phyloP scores from a whole-genome alignment of 2,888 invertebrate species.

The Orgyia antiqua region DNA sequence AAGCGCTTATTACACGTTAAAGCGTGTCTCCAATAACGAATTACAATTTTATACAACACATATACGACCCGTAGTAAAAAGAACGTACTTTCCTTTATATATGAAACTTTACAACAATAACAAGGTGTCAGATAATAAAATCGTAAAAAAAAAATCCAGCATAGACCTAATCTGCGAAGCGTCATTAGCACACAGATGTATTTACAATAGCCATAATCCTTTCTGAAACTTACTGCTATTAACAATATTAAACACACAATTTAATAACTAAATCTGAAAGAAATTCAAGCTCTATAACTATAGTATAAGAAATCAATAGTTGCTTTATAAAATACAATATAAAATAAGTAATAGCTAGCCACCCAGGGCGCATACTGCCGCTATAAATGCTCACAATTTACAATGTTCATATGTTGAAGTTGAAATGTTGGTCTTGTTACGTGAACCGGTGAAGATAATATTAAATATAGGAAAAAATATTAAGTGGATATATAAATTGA shows the following conservation, averaged over 20 bases:
- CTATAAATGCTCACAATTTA: slow-evolving; percentile 71
- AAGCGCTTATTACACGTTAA: slow-evolving; percentile 15
- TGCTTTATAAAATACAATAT: slow-evolving; percentile 3
- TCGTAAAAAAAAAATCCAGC: slow-evolving; percentile 28
- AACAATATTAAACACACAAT: slow-evolving; percentile 11
- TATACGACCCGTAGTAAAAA: slow-evolving; percentile 15
- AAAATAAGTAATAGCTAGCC: slow-evolving; percentile 30
- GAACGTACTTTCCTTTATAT: slow-evolving; percentile 13
- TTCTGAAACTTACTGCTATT: slow-evolving; percentile 56
- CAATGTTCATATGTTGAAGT: slow-evolving; percentile 62
- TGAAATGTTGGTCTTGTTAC: slow-evolving; percentile 63
- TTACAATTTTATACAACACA: slow-evolving; percentile 21
- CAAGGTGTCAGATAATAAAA: slow-evolving; percentile 25
- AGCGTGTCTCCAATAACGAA: slow-evolving; percentile 11
- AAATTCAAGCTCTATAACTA: slow-evolving; percentile 10
- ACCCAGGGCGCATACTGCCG: slow-evolving; percentile 60
- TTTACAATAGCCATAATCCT: slow-evolving; percentile 64
- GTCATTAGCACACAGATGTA: slow-evolving; percentile 65
- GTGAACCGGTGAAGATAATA: slow-evolving; percentile 45
- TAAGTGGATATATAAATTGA: slow-evolving; percentile 21
- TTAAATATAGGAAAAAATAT: slow-evolving; percentile 34
- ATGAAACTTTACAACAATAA: slow-evolving; percentile 22
- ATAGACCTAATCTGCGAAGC: slow-evolving; percentile 45
- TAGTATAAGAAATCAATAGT: not conserved
- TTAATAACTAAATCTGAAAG: not conserved